Base-by-base conservation (phyloP, 2,888 invertebrate species). In the Coecobrya sp. region DNA sequence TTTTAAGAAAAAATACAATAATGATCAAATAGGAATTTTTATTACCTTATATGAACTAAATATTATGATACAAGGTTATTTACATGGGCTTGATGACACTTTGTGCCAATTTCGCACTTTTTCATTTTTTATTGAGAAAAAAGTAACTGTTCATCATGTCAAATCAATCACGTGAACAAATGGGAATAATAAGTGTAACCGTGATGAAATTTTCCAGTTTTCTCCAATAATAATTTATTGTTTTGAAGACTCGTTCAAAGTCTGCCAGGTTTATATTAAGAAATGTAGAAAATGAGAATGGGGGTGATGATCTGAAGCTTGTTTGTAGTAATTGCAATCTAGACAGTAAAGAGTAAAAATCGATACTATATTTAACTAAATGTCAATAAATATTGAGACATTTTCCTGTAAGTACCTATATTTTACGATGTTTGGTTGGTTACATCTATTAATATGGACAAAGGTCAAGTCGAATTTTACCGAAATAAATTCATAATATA, bases 121-220 rank as follows among this genome's bases (percentile, higher is more conserved):
- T 79, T 55, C 8, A 55, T 65, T 2, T n/a, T n/a, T n/a, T n/a
- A n/a, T n/a, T n/a, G n/a, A n/a, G n/a, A 65, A 27, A 16, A 45
- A 36, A 70, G 11, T 10, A 70, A 11, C 5, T 3, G 52, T 36
- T 19, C 52, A 49, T 45, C n/a, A 3, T 30, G 30, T 55, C 25
- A 7, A 42, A n/a, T 62, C 36, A 16, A 88, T 88, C 88, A 88
- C 88, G 88, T 88, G 88, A 16, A 79, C 88, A 79, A 81, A 70
- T 70, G 70, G n/a, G 19, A 70, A 19, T 36, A n/a, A 42, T n/a
- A 42, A 36, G 42, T 10, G 42, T 7, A 16, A 70, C 36, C 10
- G 70, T 36, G 42, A 30, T 70, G 70, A 70, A 70, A 70, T 0
- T 70, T 70, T 70, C 70, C 70, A 36, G 19, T 7, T 19, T 70